A percentile compares a stretch with the other conserved stretches of the same genome.
Conservation (phyloP, 2,888 invertebrate species). For the Trachelus troglodyta region DNA sequence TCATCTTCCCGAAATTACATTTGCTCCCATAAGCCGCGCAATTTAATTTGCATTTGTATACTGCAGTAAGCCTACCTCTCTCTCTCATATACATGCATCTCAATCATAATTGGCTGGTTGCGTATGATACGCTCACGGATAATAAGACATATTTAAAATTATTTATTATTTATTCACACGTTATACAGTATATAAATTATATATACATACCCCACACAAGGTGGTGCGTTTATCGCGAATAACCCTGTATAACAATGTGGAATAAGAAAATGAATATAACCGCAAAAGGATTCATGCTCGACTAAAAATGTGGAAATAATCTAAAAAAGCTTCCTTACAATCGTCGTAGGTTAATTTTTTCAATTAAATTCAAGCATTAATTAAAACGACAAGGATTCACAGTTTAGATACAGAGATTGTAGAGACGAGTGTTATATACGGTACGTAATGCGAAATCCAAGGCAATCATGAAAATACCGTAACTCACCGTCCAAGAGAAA, state of each 20-base stretch:
- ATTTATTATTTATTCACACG: background rate
- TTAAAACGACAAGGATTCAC: background rate
- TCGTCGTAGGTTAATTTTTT: background rate
- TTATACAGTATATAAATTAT: background rate
- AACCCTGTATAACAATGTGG: too few species aligned
- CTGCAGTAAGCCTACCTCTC: background rate
- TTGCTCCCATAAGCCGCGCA: background rate
- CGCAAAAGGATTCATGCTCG: background rate
- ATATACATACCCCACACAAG: too few species aligned
- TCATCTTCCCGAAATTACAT: background rate
- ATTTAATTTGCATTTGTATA: background rate
- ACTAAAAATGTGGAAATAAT: background rate
- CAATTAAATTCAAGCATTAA: background rate
- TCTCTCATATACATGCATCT: background rate
- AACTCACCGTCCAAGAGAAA: constrained; percentile 26
- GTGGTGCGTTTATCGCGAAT: too few species aligned
- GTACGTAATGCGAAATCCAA: constrained; percentile 28
- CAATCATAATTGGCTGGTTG: background rate
- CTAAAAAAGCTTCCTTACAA: background rate
- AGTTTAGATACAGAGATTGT: background rate
- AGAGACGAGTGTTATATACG: background rate
- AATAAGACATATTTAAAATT: background rate
- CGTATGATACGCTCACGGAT: background rate
- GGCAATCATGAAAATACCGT: constrained; percentile 58
- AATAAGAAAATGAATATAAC: background rate